phyloP scores from a whole-genome alignment of 2,797 vertebrate species.

The Rhinella marina region DNA sequence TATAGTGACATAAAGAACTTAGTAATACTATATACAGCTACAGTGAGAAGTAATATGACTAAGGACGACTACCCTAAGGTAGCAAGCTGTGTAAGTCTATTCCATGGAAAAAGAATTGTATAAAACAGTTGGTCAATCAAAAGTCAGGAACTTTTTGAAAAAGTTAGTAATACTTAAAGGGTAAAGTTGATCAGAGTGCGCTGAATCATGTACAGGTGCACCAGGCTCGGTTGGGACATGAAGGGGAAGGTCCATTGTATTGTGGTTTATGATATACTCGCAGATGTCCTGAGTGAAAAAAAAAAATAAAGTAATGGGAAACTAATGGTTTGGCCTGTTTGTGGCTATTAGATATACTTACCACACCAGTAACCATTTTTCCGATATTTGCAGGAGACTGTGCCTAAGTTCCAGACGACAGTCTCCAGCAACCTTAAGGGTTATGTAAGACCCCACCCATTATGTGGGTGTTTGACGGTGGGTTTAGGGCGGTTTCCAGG shows the following conservation, averaged over 20 bases:
- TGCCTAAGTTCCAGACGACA: too few relatives aligned
- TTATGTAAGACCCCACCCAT: too few relatives aligned
- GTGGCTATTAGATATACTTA: too few relatives aligned
- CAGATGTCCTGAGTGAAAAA: neutral
- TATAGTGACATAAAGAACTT: constrained; percentile 1
- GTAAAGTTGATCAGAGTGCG: neutral
- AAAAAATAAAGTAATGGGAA: neutral
- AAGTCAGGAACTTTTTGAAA: neutral
- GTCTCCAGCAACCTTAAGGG: too few relatives aligned
- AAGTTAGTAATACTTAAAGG: neutral
- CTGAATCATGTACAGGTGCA: constrained; percentile 20
- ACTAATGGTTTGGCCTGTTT: neutral
- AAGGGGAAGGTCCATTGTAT: neutral
- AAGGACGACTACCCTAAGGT: neutral
- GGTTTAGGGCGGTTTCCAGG: too few relatives aligned
- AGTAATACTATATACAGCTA: neutral
- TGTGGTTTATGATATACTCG: neutral
- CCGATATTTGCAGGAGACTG: too few relatives aligned
- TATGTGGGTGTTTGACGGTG: too few relatives aligned
- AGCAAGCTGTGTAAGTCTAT: neutral
- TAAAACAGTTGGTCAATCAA: neutral
- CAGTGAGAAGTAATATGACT: neutral
- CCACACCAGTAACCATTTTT: too few relatives aligned
- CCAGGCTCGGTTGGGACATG: neutral
- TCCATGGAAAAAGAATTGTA: neutral